phyloP scores from a whole-genome alignment of 2,888 invertebrate genomes.

The Pseudococcus jackbeardsleyi region DNA sequence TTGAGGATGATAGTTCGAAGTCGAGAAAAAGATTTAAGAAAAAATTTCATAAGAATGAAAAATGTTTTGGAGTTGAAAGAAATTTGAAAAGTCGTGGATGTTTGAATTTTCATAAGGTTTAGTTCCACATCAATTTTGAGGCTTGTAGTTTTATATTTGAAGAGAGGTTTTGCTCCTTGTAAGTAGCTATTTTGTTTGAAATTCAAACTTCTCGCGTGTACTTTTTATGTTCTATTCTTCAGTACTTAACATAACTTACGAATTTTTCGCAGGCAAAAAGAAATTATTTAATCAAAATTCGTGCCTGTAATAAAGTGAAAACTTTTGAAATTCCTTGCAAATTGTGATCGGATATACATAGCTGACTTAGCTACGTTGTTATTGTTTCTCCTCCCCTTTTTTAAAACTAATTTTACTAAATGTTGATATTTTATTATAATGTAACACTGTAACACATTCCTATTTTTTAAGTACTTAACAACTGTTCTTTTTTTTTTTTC shows the following conservation, averaged over 20 bases:
- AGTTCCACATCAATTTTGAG: too few relatives aligned
- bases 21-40: too few relatives aligned
- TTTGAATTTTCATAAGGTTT: too few relatives aligned
- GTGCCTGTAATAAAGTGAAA: background rate
- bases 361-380: background rate
- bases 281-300: constrained; percentile 16
- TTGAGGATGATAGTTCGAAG: too few relatives aligned
- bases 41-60: too few relatives aligned
- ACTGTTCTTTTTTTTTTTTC: background rate
- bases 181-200: too few relatives aligned
- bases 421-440: background rate
- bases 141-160: too few relatives aligned
- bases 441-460: constrained; percentile 41
- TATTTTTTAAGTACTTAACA: constrained; percentile 59
- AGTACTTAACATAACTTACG: too few relatives aligned
- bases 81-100: too few relatives aligned
- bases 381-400: background rate
- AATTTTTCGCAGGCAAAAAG: constrained; percentile 12
- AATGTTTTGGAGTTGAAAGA: too few relatives aligned
- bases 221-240: too few relatives aligned
- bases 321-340: background rate
- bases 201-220: background rate
- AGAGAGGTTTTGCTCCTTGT: too few relatives aligned
- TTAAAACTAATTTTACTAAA: background rate
- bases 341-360: background rate